Evolutionary conservation across 2,113 vertebrate species (phyloP).

Genomic region (Oxygymnocypris stewartii): DNA sequence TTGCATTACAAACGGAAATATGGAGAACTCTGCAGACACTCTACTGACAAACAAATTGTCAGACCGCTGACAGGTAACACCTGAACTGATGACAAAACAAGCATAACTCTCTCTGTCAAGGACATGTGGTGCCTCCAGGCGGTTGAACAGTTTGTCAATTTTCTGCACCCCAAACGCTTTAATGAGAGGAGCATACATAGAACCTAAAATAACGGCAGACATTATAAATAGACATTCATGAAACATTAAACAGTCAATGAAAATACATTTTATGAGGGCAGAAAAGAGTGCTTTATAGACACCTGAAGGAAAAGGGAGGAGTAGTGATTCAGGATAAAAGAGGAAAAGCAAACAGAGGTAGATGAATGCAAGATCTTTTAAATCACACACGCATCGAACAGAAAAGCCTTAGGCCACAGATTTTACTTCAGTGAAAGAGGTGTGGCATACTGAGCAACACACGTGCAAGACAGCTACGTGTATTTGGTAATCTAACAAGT

Average conservation of each 20-base stretch:
- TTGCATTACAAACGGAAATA: background rate
- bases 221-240: background rate
- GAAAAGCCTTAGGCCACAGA: background rate
- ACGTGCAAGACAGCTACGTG: background rate
- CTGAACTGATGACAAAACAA: constrained; percentile 37
- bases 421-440: background rate
- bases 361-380: constrained; percentile 2
- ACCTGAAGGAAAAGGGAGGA: constrained; percentile 34
- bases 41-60: constrained; percentile 40
- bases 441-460: constrained; percentile 3
- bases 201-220: background rate
- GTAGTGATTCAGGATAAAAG: constrained; percentile 23
- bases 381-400: background rate
- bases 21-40: background rate
- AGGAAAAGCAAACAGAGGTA: constrained; percentile 50
- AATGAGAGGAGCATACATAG: constrained; percentile 1
- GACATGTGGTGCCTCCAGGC: background rate
- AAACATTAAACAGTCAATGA: constrained; percentile 4
- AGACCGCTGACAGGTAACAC: constrained; percentile 42
- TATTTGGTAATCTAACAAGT: background rate
- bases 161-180: background rate
- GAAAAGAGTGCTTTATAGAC: background rate
- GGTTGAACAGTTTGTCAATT: constrained; percentile 5
- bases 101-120: constrained; percentile 7
- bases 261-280: constrained; percentile 20